Evolutionary conservation across 2,113 vertebrate species (phyloP), one percentile per base, ranked within the genome.

Genomic region (Ceyx margarethae): DNA sequence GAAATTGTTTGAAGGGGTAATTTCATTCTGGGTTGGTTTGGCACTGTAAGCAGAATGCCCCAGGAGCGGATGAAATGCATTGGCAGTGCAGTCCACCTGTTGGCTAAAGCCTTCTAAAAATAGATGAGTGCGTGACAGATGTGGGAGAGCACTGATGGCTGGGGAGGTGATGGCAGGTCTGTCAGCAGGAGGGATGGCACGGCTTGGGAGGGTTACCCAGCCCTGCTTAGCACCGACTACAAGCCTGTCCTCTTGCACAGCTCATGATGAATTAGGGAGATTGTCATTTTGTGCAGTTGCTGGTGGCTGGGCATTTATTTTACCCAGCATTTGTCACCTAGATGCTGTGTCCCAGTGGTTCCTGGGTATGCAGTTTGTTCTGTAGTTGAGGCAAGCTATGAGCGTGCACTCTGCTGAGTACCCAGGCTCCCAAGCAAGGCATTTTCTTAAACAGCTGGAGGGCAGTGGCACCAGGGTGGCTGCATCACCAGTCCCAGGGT

Each of bases 1-100:
- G 88, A 88, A 91, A 88, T 40, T 21, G 74, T 84, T 92, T 79
- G 74, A 85, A 94, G 73, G 35, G 16, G 54, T 88, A 66, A 73
- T 78, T 93, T 87, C 3, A 67, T 95, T 96, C 90, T 89, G 85
- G 91, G 22, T 83, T 68, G 53, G 62, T 88, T 78, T 72, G 43
- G 75, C 64, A 83, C 75, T 91, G 95, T 96, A 96, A 98, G 95
- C 61, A 85, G 88, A 88, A 60, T 6, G 6, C 68, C 17, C n/a
- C 74, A 90, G 85, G 84, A 91, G 81, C 91, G 93, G 91, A 74
- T 72, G 94, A 93, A 94, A 83, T 2, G 22, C 84, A 83, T 72
- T 91, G 94, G 85, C 58, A 60, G 53, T 20, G 29, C 76, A 25
- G 75, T 74, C 92, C 96, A 97, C 97, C 97, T 97, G 97, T 91